phyloP scores from a whole-genome alignment of 2,113 vertebrate genomes.

The Azemiops feae region DNA sequence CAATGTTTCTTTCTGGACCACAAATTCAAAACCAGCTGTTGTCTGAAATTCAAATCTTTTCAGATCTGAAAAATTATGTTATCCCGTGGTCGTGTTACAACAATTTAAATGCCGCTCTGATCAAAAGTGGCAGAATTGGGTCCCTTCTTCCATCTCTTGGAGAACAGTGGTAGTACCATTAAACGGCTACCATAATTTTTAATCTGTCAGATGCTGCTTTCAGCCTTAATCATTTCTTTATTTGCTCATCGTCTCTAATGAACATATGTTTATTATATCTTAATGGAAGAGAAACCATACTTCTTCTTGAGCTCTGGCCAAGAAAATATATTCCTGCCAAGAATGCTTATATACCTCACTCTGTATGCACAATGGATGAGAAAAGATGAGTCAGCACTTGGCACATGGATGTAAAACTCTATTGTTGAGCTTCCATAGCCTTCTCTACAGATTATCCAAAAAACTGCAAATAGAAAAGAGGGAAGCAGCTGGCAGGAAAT shows the following conservation, averaged over 20 bases:
- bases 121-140: neutral
- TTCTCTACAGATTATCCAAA: neutral
- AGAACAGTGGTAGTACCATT: neutral
- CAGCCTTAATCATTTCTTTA: neutral
- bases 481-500: neutral
- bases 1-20: constrained; percentile 7
- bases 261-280: neutral
- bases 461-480: neutral
- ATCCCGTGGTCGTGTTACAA: neutral
- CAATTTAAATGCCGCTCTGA: neutral
- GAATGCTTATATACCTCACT: neutral
- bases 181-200: neutral
- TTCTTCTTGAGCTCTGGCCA: neutral
- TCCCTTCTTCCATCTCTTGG: too few relatives aligned
- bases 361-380: neutral
- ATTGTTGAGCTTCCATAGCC: neutral
- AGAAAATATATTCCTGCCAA: neutral
- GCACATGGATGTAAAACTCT: neutral
- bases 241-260: neutral
- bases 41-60: neutral
- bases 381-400: neutral
- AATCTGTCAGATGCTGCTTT: neutral
- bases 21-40: neutral
- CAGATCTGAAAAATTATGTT: neutral
- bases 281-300: neutral